Evolutionary conservation across 1,140 invertebrate genomes (phyloP), one percentile per base, ranked within the genome.

Genomic region (Drosophila suzukii): DNA sequence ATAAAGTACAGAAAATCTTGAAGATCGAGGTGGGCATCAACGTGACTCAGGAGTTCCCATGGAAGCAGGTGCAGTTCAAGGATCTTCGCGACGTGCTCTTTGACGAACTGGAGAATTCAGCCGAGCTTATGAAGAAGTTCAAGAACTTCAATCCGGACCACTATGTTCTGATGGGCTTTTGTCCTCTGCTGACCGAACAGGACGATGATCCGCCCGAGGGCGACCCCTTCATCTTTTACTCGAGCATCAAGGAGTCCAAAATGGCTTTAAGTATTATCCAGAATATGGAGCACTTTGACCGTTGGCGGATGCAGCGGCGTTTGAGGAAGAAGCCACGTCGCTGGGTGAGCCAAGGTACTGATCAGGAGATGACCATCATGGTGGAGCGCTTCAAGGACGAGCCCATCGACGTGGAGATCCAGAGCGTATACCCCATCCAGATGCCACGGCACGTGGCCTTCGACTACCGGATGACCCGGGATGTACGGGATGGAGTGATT

Each of bases 31-130:
- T 95, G 53, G 94, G 94, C 13, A 70, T 91, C 2, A 93, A 94
- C 81, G 93, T 97, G 0, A 96, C 94, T 0, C 94, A 95, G 11
- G 96, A 97, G 90, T 95, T 94, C 85, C 95, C 96, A 1, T 97
- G 96, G 96, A 95, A 94, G 51, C 93, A 93, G 58, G 91, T 96
- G 0, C 92, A 92, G 6, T 96, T 95, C 90, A 93, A 94, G 50
- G 90, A 94, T 34, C 93, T 96, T 7, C 92, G 94, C 43, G 95
- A 96, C 58, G 93, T 94, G 46, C 77, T 95, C 1, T 85, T 94
- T 38, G 85, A 93, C 0, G 93, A 94, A 30, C 32, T 90, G 17
- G 78, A 90, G 27, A 78, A 93, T 8, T 91, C 94, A 7, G 92
- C 93, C 8, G 80, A 93, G 0, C 86, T 94, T 4, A 79, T 83